Conservation (phyloP, 2,113 vertebrate genomes). For the Anas platyrhynchos region DNA sequence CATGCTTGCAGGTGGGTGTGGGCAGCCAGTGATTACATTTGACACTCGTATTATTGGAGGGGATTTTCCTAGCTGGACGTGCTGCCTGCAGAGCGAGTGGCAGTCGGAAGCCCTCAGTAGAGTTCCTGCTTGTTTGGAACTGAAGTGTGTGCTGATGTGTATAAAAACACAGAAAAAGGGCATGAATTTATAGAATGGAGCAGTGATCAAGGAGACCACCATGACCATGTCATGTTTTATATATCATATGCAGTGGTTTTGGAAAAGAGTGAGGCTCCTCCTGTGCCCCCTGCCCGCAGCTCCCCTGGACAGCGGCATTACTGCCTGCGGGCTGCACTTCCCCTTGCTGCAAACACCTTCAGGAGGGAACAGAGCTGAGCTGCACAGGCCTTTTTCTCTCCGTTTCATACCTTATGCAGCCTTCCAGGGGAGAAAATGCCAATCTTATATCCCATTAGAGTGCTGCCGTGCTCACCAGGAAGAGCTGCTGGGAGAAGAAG, state of each 20-base stretch:
- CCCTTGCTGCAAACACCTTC: background rate
- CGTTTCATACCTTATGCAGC: background rate
- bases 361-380: background rate
- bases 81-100: background rate
- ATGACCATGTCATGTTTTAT: background rate
- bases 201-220: background rate
- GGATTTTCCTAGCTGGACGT: conserved; percentile 16
- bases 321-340: background rate
- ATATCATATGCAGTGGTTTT: background rate
- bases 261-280: background rate
- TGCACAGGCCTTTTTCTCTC: background rate
- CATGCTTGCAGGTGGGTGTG: conserved; percentile 36
- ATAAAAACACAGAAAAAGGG: background rate
- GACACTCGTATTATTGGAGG: background rate
- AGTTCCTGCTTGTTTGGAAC: background rate
- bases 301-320: background rate
- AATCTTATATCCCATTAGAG: background rate
- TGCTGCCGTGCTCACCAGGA: background rate
- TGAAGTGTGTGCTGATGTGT: background rate
- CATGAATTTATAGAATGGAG: background rate
- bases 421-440: accelerated
- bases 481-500: background rate
- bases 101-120: background rate
- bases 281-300: no score
- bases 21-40: background rate